These are phyloP conservation scores for Paraescarpia echinospica DNA, from an alignment of 1,140 invertebrate species.

Conservation along the genomic window DNA sequence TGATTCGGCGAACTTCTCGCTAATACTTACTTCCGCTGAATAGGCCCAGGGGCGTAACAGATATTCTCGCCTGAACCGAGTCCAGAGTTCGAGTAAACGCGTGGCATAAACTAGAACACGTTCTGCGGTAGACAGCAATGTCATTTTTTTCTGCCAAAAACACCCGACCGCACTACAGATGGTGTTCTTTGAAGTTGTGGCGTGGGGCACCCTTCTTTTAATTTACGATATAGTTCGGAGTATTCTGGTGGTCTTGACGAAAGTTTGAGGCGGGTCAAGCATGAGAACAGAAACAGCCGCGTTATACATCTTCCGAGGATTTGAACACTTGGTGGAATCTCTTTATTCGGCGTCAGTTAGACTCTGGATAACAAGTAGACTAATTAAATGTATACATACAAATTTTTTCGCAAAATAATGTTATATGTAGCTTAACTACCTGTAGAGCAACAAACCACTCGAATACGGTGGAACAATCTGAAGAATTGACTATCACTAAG, in stretches of 20 bases:
- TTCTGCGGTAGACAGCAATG: not conserved
- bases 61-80: not conserved
- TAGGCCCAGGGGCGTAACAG: not conserved
- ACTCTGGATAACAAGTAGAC: too few relatives aligned
- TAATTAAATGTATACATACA: too few relatives aligned
- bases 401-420: too few relatives aligned
- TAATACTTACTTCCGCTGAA: too few relatives aligned
- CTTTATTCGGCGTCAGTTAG: too few relatives aligned
- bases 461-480: too few relatives aligned
- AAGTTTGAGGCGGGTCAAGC: not conserved
- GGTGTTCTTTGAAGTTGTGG: not conserved
- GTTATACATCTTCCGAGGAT: not conserved
- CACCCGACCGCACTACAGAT: not conserved
- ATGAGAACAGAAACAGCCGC: not conserved
- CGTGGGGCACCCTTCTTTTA: not conserved
- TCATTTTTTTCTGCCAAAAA: not conserved
- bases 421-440: too few relatives aligned
- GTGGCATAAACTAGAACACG: not conserved
- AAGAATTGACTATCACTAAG: too few relatives aligned
- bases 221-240: not conserved
- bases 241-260: not conserved
- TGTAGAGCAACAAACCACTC: too few relatives aligned
- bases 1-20: too few relatives aligned
- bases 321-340: too few relatives aligned
- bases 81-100: not conserved